A percentile compares a stretch with the other conserved stretches of the same genome.
Evolutionary conservation across 1,140 invertebrate species (phyloP).

Genomic region (Pogonomyrmex barbatus): DNA sequence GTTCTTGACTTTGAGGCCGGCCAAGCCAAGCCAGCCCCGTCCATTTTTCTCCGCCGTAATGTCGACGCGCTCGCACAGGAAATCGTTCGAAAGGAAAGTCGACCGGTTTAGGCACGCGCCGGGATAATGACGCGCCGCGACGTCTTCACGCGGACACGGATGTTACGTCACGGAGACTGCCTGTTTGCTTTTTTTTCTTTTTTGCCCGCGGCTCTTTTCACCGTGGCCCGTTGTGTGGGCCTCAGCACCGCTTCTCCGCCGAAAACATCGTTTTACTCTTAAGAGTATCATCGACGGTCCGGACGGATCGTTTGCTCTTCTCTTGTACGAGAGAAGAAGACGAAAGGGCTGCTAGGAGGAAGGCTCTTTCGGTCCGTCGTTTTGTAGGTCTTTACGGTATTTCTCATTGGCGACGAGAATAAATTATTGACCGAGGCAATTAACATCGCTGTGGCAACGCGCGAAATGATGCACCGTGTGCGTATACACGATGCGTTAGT

Average conservation of each 20-base stretch:
- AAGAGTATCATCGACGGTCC: conserved; percentile 14
- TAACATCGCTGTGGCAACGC: conserved; percentile 1
- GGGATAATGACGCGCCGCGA: conserved; percentile 5
- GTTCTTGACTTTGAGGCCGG: conserved; percentile 55
- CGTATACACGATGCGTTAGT: neutral
- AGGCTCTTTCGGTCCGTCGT: neutral
- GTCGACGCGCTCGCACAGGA: conserved; percentile 25
- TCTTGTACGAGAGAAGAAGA: neutral
- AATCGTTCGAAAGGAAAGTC: conserved; percentile 53
- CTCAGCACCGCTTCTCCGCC: neutral
- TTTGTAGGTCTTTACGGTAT: conserved; percentile 27
- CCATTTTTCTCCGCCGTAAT: conserved; percentile 12
- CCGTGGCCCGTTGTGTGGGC: neutral
- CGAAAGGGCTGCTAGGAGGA: conserved; percentile 11
- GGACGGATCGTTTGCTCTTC: conserved; percentile 37
- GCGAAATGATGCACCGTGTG: neutral
- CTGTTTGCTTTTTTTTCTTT: conserved; percentile 36
- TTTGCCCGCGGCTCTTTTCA: conserved; percentile 46
- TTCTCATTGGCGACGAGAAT: conserved; percentile 9
- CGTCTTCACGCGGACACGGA: conserved; percentile 18
- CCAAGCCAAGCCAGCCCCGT: neutral
- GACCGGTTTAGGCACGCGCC: conserved; percentile 46
- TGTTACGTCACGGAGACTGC: conserved; percentile 35
- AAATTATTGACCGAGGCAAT: conserved; percentile 34
- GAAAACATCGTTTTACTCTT: conserved; percentile 61